Conservation (phyloP, 2,888 invertebrate genomes). For the Tanytarsus gracilentus region DNA sequence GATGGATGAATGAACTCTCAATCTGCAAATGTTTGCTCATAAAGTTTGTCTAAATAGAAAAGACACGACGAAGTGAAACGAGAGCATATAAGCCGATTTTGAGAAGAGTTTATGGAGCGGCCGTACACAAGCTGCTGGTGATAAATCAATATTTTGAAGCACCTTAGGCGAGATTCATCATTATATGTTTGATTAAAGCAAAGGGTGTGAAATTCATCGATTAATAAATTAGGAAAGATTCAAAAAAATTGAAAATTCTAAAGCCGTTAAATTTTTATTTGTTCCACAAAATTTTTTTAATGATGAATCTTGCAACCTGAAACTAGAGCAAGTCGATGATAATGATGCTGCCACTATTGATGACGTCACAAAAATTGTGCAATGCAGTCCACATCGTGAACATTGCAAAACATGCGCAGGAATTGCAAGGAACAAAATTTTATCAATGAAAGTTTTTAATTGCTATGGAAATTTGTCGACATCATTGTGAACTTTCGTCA, state of each 20-base stretch:
- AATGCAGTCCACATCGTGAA: not conserved
- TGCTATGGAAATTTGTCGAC: too few relatives aligned
- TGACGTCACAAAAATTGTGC: not conserved
- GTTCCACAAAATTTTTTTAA: not conserved
- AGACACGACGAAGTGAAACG: not conserved
- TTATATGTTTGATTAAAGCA: not conserved
- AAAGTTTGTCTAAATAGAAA: not conserved
- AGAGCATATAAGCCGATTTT: not conserved
- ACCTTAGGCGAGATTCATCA: slow-evolving; percentile 4
- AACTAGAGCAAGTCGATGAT: not conserved
- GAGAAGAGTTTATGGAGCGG: too few relatives aligned
- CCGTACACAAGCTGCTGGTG: too few relatives aligned
- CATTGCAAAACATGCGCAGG: too few relatives aligned
- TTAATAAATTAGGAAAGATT: not conserved
- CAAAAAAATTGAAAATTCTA: not conserved
- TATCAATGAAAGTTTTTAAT: too few relatives aligned
- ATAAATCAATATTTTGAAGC: slow-evolving; percentile 15
- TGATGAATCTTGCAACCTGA: not conserved
- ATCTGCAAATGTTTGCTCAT: too few relatives aligned
- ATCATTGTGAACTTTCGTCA: too few relatives aligned
- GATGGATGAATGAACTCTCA: too few relatives aligned
- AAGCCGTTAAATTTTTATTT: not conserved
- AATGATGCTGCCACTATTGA: too few relatives aligned
- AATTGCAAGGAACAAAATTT: too few relatives aligned
- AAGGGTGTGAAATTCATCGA: not conserved